Conservation (phyloP, 2,113 vertebrate genomes). For the Condylura cristata region DNA sequence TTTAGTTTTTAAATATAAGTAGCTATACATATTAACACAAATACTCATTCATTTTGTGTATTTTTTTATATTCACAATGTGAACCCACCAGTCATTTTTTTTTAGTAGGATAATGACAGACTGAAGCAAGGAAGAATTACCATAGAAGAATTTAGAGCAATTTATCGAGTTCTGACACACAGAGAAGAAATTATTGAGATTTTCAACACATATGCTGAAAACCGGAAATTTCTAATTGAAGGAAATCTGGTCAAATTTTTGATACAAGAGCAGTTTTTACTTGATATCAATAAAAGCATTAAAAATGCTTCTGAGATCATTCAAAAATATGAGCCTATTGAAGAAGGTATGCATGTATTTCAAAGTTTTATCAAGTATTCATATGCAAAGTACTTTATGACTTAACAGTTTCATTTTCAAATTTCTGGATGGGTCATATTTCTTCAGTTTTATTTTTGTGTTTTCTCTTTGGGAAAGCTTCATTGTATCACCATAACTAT, state of each 20-base stretch:
- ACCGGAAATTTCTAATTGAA: constrained; percentile 68
- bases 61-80: constrained; percentile 37
- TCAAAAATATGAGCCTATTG: constrained; percentile 84
- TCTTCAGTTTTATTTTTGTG: background rate
- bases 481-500: background rate
- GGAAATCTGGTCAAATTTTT: constrained; percentile 81
- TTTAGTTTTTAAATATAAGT: constrained; percentile 13
- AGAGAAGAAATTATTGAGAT: constrained; percentile 83
- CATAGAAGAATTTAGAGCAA: constrained; percentile 84
- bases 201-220: constrained; percentile 79
- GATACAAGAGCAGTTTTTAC: constrained; percentile 76
- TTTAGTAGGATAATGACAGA: constrained; percentile 82
- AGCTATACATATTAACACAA: background rate
- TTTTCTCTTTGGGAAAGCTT: background rate
- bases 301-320: constrained; percentile 76
- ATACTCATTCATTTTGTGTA: background rate
- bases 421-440: background rate
- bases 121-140: constrained; percentile 65
- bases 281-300: background rate
- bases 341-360: constrained; percentile 82
- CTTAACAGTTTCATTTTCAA: background rate
- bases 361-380: constrained; percentile 36
- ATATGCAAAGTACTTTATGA: background rate
- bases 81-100: constrained; percentile 60
- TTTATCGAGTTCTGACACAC: constrained; percentile 83